These are phyloP conservation scores for Sebastolobus alascanus DNA, from an alignment of 2,797 vertebrate genomes.

Conservation along the genomic window DNA sequence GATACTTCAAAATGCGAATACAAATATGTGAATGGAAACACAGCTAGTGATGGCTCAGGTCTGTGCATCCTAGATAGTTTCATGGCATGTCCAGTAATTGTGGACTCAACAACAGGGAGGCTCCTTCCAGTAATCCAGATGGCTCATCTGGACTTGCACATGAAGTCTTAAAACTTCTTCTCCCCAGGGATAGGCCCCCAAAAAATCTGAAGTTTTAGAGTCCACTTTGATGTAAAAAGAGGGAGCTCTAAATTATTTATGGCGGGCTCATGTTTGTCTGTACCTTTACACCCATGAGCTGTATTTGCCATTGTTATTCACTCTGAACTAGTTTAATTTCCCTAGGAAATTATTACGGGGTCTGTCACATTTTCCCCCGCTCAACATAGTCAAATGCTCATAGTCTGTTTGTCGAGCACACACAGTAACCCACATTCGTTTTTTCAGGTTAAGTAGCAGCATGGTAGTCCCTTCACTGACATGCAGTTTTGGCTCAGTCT, in stretches of 20 bases:
- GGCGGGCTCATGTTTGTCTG: neutral
- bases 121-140: constrained; percentile 5
- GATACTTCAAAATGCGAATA: no score
- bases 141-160: constrained; percentile 6
- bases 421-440: neutral
- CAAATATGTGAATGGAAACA: neutral
- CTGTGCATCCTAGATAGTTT: no score
- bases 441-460: constrained; percentile 5
- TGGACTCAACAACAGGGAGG: constrained; percentile 10
- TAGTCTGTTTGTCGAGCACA: neutral
- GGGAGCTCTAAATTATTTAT: neutral
- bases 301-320: constrained; percentile 14
- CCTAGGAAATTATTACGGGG: neutral
- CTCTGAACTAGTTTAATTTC: constrained; percentile 5
- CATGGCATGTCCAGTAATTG: neutral
- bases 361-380: neutral
- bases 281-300: neutral
- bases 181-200: no score
- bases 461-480: neutral
- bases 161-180: neutral
- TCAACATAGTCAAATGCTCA: neutral
- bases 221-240: no score
- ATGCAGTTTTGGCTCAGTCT: neutral
- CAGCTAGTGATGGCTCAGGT: no score
- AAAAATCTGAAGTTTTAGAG: no score